Percentiles rank a stretch among this genome's conserved stretches.
Conservation (phyloP, 2,797 vertebrate species). For the Sebastes steindachneri region DNA sequence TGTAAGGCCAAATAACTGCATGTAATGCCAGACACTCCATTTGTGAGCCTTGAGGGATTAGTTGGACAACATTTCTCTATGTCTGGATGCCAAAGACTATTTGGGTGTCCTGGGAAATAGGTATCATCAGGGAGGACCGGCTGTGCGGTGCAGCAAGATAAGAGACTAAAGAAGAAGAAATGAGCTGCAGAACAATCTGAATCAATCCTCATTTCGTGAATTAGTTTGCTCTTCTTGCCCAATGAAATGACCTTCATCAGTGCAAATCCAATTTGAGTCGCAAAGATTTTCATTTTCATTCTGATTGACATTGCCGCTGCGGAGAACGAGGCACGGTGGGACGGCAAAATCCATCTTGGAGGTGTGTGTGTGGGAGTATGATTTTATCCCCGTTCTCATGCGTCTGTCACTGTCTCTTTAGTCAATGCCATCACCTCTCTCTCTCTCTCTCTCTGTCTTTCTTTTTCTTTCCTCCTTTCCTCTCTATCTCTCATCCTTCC, state of each 20-base stretch:
- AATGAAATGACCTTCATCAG: slow-evolving; percentile 64
- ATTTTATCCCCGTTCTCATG: slow-evolving; percentile 36
- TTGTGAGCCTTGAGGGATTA: slow-evolving; percentile 21
- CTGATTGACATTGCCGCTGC: slow-evolving; percentile 62
- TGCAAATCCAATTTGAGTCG: slow-evolving; percentile 68
- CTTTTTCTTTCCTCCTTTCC: neutral
- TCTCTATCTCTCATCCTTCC: slow-evolving; percentile 2
- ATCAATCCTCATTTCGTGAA: slow-evolving; percentile 67
- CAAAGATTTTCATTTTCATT: slow-evolving; percentile 69
- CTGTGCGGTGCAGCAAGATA: slow-evolving; percentile 31
- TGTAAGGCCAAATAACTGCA: slow-evolving; percentile 26
- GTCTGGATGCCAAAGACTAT: slow-evolving; percentile 28
- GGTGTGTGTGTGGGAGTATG: slow-evolving; percentile 12
- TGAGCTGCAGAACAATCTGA: slow-evolving; percentile 44
- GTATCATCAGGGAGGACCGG: slow-evolving; percentile 2
- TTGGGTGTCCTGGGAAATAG: slow-evolving; percentile 30
- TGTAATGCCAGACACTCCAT: slow-evolving; percentile 35
- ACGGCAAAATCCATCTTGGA: slow-evolving; percentile 35
- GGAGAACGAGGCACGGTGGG: slow-evolving; percentile 43
- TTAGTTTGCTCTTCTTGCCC: slow-evolving; percentile 54
- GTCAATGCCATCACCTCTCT: slow-evolving; percentile 26
- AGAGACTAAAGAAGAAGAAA: slow-evolving; percentile 51
- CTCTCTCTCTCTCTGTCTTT: neutral
- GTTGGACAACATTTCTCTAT: neutral
- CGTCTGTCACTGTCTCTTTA: slow-evolving; percentile 41